Percentiles rank a stretch among this genome's conserved stretches.
These are phyloP conservation scores for Venusia cambrica DNA, from an alignment of 2,888 invertebrate genomes.

Conservation along the genomic window DNA sequence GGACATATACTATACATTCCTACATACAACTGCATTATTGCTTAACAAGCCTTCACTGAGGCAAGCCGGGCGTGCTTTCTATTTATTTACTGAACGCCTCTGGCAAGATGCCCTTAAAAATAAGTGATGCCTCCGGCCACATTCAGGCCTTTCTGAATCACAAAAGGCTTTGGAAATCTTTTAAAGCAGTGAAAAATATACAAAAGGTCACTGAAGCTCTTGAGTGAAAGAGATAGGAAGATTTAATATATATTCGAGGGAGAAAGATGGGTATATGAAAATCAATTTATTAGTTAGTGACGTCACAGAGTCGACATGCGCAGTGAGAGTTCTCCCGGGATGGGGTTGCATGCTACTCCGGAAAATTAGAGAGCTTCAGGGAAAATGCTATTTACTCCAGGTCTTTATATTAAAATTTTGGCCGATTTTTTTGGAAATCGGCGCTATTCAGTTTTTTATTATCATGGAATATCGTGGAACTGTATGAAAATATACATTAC, in stretches of 20 bases:
- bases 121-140: constrained; percentile 48
- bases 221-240: constrained; percentile 51
- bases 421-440: too few relatives aligned
- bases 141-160: constrained; percentile 61
- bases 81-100: constrained; percentile 23
- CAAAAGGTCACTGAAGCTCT: constrained; percentile 73
- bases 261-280: constrained; percentile 66
- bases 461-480: too few relatives aligned
- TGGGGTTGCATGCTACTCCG: constrained; percentile 51
- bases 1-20: constrained; percentile 25
- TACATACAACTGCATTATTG: constrained; percentile 23
- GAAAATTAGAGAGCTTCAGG: constrained; percentile 27
- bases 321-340: constrained; percentile 57
- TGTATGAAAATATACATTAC: too few relatives aligned
- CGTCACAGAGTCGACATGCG: constrained; percentile 76
- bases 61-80: constrained; percentile 11
- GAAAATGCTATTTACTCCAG: not conserved
- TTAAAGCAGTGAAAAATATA: constrained; percentile 67
- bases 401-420: too few relatives aligned
- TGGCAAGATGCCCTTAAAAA: constrained; percentile 43
- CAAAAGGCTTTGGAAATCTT: constrained; percentile 70
- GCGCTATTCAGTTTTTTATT: too few relatives aligned
- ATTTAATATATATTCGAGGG: constrained; percentile 32
- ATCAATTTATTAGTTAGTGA: constrained; percentile 81
- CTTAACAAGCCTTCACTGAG: constrained; percentile 21